These are phyloP conservation scores for Strigamia crassipes DNA, from an alignment of 2,888 invertebrate genomes.

Conservation along the genomic window DNA sequence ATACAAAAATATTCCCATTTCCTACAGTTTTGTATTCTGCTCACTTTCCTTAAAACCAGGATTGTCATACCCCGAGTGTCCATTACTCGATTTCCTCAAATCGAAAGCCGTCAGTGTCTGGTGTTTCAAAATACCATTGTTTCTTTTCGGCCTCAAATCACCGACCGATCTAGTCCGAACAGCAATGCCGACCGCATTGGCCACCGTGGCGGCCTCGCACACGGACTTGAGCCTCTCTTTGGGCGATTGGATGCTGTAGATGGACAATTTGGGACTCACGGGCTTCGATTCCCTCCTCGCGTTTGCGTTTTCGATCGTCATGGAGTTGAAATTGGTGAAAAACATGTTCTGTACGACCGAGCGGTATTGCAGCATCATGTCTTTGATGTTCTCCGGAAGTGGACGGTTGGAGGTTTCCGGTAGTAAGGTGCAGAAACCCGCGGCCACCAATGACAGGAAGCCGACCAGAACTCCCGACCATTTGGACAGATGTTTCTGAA, in stretches of 20 bases:
- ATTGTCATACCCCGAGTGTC: slow-evolving; percentile 1
- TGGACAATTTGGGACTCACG: background rate
- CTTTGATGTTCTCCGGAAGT: slow-evolving; percentile 46
- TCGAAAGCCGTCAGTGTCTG: background rate
- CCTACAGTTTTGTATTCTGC: background rate
- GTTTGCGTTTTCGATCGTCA: background rate
- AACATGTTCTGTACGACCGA: slow-evolving; percentile 45
- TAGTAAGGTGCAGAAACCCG: slow-evolving; percentile 45
- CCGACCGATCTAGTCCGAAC: background rate
- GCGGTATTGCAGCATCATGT: slow-evolving; percentile 44
- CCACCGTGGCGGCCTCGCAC: background rate
- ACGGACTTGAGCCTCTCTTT: background rate
- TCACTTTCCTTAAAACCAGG: background rate
- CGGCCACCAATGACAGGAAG: slow-evolving; percentile 48
- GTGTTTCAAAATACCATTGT: background rate
- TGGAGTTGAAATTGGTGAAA: slow-evolving; percentile 18
- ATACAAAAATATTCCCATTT: too few species aligned
- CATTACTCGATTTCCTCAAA: background rate
- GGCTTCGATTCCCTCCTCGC: background rate
- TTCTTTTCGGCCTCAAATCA: background rate
- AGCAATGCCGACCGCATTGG: background rate
- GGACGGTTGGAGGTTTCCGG: slow-evolving; percentile 48
- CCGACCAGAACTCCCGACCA: slow-evolving; percentile 39
- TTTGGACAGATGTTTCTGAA: slow-evolving; percentile 44
- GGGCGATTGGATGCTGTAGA: background rate